phyloP scores from a whole-genome alignment of 2,113 vertebrate species.

The Mionectes macconnelli region DNA sequence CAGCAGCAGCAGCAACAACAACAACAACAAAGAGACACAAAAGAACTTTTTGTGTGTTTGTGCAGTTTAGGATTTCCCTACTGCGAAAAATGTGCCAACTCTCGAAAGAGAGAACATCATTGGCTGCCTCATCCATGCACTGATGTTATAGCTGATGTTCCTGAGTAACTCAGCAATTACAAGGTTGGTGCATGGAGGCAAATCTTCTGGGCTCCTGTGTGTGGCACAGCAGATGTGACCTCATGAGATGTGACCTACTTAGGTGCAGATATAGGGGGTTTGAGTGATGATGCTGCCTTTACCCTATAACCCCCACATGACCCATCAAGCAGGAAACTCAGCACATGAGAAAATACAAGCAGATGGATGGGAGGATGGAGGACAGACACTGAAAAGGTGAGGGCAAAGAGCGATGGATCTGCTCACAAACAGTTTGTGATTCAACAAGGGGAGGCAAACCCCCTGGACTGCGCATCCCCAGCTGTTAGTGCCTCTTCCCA shows the following conservation, averaged over 20 bases:
- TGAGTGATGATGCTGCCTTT: not conserved
- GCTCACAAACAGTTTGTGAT: not conserved
- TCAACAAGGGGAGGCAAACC: not conserved
- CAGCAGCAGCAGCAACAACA: not conserved
- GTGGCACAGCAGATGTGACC: not conserved
- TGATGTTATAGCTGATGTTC: not conserved
- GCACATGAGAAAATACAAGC: not conserved
- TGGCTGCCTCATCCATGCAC: not conserved
- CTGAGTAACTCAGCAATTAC: not conserved
- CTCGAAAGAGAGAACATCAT: not conserved
- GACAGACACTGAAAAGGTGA: not conserved
- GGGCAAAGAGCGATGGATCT: not conserved
- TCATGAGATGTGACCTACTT: no score
- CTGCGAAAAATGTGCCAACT: not conserved
- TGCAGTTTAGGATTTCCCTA: not conserved
- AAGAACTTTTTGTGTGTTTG: not conserved
- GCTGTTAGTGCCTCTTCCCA: not conserved
- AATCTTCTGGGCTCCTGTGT: not conserved
- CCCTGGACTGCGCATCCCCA: not conserved
- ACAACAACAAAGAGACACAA: not conserved
- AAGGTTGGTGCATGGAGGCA: not conserved
- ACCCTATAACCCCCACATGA: not conserved
- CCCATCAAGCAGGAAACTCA: not conserved
- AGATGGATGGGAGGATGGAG: not conserved
- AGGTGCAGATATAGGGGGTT: not conserved